Percentiles rank a stretch among this genome's conserved stretches.
Evolutionary conservation across 2,797 vertebrate genomes (phyloP).

Genomic region (Dipus sagitta): DNA sequence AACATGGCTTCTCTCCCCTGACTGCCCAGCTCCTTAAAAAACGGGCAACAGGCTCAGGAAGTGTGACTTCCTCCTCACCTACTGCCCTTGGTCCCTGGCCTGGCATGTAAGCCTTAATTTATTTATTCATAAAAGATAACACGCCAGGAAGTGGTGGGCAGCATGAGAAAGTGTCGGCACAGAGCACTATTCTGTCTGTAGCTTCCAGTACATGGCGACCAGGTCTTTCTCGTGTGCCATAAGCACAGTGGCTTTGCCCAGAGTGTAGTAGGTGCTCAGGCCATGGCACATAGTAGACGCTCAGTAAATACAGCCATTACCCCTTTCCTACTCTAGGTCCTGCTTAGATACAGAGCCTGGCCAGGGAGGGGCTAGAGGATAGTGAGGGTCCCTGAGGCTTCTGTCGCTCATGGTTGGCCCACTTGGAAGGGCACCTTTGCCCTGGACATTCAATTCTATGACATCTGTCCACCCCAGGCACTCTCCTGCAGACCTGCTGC

Average conservation of each 20-base stretch:
- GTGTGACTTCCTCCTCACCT: background rate
- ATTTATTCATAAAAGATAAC: background rate
- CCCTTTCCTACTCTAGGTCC: fast-evolving
- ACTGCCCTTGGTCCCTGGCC: background rate
- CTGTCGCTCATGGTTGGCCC: background rate
- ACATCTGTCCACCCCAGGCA: no score
- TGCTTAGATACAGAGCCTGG: background rate
- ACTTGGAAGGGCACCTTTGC: background rate
- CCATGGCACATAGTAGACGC: fast-evolving
- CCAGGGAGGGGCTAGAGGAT: background rate
- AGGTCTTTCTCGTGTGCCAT: background rate
- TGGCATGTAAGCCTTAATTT: background rate
- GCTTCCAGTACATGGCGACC: fast-evolving
- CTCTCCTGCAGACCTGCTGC: background rate
- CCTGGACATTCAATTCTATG: background rate
- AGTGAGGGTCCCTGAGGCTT: no score
- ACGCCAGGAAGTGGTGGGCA: background rate
- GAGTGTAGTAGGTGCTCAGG: background rate
- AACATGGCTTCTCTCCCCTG: background rate
- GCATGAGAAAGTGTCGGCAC: fast-evolving
- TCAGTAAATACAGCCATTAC: background rate
- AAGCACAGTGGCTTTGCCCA: background rate
- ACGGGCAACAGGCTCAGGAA: fast-evolving
- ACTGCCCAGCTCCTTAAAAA: background rate
- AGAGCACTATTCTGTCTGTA: fast-evolving